Evolutionary conservation across 2,797 vertebrate genomes (phyloP).

Genomic region (Lutjanus campechanus): DNA sequence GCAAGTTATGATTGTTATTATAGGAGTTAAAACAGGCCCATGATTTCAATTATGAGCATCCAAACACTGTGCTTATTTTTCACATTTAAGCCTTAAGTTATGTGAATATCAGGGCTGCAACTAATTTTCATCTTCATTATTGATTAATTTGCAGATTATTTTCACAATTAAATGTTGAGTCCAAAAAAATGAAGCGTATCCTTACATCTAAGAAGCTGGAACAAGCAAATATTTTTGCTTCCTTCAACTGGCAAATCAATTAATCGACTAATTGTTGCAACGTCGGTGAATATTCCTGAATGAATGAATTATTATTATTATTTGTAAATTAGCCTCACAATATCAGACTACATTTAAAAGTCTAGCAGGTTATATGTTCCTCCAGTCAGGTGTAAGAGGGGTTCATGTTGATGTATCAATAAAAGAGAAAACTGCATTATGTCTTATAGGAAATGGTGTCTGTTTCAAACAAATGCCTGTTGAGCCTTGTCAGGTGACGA

Average conservation of each 20-base stretch:
- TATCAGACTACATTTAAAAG: constrained; percentile 4
- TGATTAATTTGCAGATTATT: no score
- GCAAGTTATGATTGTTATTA: neutral
- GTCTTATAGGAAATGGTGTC: neutral
- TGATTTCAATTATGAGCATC: neutral
- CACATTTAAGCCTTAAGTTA: neutral
- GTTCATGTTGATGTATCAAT: neutral
- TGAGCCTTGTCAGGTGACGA: neutral
- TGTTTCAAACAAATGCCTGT: constrained; percentile 15
- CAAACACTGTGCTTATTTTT: constrained; percentile 7
- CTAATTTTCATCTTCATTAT: no score
- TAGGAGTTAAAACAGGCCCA: neutral
- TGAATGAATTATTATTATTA: neutral
- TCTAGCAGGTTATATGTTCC: neutral
- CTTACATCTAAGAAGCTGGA: no score
- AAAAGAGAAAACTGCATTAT: constrained; percentile 1
- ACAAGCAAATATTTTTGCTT: no score
- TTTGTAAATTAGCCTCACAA: neutral
- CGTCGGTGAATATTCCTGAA: neutral
- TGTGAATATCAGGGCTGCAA: no score
- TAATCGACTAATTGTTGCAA: no score
- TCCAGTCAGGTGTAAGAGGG: neutral
- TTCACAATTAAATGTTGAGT: no score
- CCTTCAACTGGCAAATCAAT: no score
- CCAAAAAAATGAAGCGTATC: no score